Conservation (phyloP, 1,140 invertebrate species). For the Lepeophtheirus salmonis region DNA sequence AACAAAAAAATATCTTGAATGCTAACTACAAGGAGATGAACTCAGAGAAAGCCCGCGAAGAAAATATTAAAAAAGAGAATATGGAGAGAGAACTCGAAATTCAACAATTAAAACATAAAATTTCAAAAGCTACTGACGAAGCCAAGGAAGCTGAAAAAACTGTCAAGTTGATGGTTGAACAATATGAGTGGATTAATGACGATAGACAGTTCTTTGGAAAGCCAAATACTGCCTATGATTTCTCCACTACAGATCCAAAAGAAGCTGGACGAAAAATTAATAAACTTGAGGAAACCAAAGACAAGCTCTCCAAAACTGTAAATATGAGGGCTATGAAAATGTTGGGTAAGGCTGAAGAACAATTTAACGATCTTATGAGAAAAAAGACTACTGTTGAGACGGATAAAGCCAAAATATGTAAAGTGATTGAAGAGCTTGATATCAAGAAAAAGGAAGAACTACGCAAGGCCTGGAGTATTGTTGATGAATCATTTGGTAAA, state of each 20-base stretch:
- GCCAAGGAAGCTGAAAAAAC: constrained; percentile 30
- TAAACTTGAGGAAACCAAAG: constrained; percentile 45
- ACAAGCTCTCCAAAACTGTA: constrained; percentile 53
- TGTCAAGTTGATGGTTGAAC: constrained; percentile 33
- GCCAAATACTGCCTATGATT: constrained; percentile 37
- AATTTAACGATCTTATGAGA: constrained; percentile 55
- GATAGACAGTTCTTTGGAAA: constrained; percentile 61
- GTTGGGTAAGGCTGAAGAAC: constrained; percentile 64
- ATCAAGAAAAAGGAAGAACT: constrained; percentile 67
- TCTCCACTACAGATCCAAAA: constrained; percentile 35
- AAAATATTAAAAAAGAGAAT: constrained; percentile 43
- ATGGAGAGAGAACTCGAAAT: constrained; percentile 50
- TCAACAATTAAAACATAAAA: constrained; percentile 51
- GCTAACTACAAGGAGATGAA: constrained; percentile 55
- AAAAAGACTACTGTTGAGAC: constrained; percentile 65
- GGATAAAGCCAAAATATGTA: constrained; percentile 60
- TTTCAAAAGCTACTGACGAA: constrained; percentile 30
- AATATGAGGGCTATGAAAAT: constrained; percentile 69
- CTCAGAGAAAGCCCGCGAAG: constrained; percentile 38
- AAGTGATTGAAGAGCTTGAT: constrained; percentile 68
- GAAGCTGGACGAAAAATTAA: constrained; percentile 36
- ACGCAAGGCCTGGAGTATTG: constrained; percentile 55
- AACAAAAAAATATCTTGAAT: constrained; percentile 50
- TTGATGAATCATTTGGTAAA: constrained; percentile 80
- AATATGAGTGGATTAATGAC: constrained; percentile 54